phyloP scores from a whole-genome alignment of 1,140 invertebrate species.

The Oscheius sp. region DNA sequence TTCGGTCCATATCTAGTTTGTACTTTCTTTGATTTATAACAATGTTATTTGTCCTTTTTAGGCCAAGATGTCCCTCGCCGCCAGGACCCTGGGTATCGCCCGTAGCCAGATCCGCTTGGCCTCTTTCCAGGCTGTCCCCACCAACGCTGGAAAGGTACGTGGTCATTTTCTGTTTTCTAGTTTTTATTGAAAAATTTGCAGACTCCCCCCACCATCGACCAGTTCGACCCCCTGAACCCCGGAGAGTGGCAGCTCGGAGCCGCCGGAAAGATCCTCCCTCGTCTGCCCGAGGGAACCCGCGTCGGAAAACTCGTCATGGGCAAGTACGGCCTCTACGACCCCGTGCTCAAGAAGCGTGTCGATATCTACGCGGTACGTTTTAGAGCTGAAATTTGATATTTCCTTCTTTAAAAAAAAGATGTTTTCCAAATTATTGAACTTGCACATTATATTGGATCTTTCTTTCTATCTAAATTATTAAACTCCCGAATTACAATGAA shows the following conservation, averaged over 20 bases:
- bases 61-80: conserved; percentile 27
- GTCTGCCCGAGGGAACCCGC: conserved; percentile 59
- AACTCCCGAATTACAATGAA: too few relatives aligned
- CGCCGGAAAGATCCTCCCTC: conserved; percentile 59
- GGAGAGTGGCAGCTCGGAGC: conserved; percentile 58
- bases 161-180: neutral
- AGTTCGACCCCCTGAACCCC: conserved; percentile 58
- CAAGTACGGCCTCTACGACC: conserved; percentile 59
- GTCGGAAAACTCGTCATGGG: conserved; percentile 58
- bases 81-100: conserved; percentile 34
- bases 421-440: too few relatives aligned
- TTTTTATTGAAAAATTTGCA: neutral
- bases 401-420: neutral
- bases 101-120: conserved; percentile 27
- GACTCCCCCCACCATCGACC: conserved; percentile 48
- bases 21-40: neutral
- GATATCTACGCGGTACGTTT: conserved; percentile 46
- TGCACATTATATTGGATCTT: too few relatives aligned
- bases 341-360: conserved; percentile 47
- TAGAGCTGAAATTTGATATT: neutral
- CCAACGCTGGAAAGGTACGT: conserved; percentile 46
- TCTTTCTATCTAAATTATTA: too few relatives aligned
- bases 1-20: neutral
- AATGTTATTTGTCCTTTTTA: neutral
- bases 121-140: conserved; percentile 39